A percentile compares a stretch with the other conserved stretches of the same genome.
phyloP scores from a whole-genome alignment of 2,888 invertebrate species.

The Linyphia triangularis region DNA sequence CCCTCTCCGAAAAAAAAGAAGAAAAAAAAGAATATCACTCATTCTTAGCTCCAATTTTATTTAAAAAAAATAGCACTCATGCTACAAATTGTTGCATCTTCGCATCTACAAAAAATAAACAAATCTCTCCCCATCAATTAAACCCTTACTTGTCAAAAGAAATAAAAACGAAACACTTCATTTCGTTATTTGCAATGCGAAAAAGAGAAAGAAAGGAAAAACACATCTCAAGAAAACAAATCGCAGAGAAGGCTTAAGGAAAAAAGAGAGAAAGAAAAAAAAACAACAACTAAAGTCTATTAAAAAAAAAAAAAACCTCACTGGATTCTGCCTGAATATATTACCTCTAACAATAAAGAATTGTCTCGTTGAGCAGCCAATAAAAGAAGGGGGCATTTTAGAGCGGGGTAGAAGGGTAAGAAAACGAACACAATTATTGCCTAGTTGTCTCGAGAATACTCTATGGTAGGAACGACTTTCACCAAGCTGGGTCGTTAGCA shows the following conservation, averaged over 20 bases:
- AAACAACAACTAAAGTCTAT: neutral
- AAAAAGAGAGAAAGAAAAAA: conserved; percentile 4
- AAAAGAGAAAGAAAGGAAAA: neutral
- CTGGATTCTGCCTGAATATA: conserved; percentile 44
- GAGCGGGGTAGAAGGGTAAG: conserved; percentile 10
- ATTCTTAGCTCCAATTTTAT: too few relatives aligned
- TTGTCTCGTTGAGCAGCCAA: conserved; percentile 60
- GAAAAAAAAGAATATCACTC: too few relatives aligned
- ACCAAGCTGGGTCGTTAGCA: conserved; percentile 60
- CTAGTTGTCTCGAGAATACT: conserved; percentile 40
- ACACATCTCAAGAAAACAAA: neutral
- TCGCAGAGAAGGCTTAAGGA: neutral
- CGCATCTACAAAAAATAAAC: neutral
- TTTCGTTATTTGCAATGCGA: neutral
- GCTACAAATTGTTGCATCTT: conserved; percentile 20
- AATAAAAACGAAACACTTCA: neutral
- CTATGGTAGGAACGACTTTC: conserved; percentile 59
- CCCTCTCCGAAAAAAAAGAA: too few relatives aligned
- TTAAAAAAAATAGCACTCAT: too few relatives aligned
- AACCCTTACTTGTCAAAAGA: conserved; percentile 22
- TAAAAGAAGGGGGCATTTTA: conserved; percentile 22
- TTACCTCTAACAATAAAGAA: conserved; percentile 66
- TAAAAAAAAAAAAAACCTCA: conserved; percentile 18
- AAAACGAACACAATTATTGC: conserved; percentile 68
- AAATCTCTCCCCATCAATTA: conserved; percentile 21